Evolutionary conservation across 1,140 invertebrate genomes (phyloP), one percentile per base, ranked within the genome.

Genomic region (Temnothorax longispinosus): DNA sequence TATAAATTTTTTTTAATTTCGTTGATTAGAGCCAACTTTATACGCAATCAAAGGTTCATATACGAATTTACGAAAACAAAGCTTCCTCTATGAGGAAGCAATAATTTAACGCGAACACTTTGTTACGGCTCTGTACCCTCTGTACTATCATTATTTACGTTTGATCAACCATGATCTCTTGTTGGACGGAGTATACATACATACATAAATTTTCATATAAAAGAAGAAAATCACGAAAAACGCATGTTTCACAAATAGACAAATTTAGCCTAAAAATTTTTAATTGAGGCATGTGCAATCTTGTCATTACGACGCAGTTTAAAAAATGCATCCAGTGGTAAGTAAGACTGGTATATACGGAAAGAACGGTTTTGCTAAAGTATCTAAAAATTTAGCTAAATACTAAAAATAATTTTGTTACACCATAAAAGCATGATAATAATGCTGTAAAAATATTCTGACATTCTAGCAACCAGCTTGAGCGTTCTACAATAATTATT

Each of bases 261-360:
- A 75, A 74, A 27, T 60, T 60, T 50, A 84, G 32, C 69, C 69
- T 58, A 60, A 60, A 47, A 84, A 60, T 84, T 81, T 44, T 35
- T 35, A 3, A n/a, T 21, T 0, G 4, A 18, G 5, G 50, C 8
- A 35, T 15, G 11, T 15, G 35, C 2, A 64, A 65, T 11, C 44
- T 71, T 18, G n/a, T 60, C 13, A 75, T 69, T 3, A 44, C 47
- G 11, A 72, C 6, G 10, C 11, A 0, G 2, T 21, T 60, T 62
- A 11, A 84, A 74, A 84, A n/a, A 84, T 82, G 67, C 18, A 18
- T 47, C 27, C 52, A 74, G 2, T 41, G n/a, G 80, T 82, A 8
- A 82, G 52, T 81, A 60, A 38, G 0, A 50, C 0, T 35, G 2
- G 1, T 13, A 65, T 32, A 3, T 6, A n/a, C 52, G 5, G 18